A percentile compares a stretch with the other conserved stretches of the same genome.
Evolutionary conservation across 2,113 vertebrate species (phyloP).

Genomic region (Phrynosoma platyrhinos): DNA sequence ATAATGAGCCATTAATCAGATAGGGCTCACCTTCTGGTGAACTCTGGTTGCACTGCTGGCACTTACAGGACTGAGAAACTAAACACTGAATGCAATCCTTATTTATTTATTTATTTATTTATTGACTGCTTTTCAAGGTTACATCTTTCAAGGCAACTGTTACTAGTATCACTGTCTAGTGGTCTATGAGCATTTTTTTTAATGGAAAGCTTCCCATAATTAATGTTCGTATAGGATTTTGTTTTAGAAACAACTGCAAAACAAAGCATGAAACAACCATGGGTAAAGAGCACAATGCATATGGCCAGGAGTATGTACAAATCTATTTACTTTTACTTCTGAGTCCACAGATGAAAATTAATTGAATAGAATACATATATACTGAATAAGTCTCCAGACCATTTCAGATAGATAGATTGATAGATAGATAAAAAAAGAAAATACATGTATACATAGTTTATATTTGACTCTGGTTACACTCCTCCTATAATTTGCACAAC

Average conservation of each 20-base stretch:
- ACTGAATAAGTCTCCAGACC: no score
- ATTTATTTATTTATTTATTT: constrained; percentile 1
- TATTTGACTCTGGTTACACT: no score
- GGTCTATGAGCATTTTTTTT: neutral
- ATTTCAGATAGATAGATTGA: no score
- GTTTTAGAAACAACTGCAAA: neutral
- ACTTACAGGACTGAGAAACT: neutral
- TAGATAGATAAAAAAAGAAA: no score
- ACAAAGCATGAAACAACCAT: neutral
- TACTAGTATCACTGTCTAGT: neutral
- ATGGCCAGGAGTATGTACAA: neutral
- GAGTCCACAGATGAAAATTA: neutral
- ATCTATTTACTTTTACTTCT: neutral
- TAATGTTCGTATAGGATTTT: neutral
- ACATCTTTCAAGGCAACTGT: no score
- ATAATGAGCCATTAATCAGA: neutral
- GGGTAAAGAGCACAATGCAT: neutral
- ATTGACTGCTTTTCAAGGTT: neutral
- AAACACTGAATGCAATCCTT: neutral
- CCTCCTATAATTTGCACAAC: no score
- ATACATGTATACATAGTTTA: no score
- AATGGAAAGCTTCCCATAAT: neutral
- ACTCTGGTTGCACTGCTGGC: neutral
- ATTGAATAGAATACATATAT: neutral
- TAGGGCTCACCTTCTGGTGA: neutral